phyloP scores from a whole-genome alignment of 35 echinoderm and acorn worm species.

The Heliocidaris tuberculata region DNA sequence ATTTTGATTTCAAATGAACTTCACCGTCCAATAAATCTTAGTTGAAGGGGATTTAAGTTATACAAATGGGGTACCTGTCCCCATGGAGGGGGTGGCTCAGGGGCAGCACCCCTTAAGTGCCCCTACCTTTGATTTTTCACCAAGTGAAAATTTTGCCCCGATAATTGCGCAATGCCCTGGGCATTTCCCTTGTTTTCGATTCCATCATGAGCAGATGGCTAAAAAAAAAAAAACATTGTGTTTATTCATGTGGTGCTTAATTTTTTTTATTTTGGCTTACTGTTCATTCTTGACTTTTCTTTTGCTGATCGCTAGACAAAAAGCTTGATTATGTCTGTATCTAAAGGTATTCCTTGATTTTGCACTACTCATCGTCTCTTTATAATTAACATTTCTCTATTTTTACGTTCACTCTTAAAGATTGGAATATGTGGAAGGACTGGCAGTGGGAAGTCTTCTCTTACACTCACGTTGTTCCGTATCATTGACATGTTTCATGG shows the following conservation, averaged over 20 bases:
- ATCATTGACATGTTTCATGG: constrained; percentile 87
- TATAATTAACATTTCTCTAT: background rate
- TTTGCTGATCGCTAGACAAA: background rate
- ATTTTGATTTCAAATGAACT: too few species aligned
- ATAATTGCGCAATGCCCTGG: too few species aligned
- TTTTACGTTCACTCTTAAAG: constrained; percentile 36
- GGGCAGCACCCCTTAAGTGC: too few species aligned
- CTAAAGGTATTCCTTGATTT: background rate
- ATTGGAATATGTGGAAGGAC: constrained; percentile 92
- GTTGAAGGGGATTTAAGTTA: too few species aligned
- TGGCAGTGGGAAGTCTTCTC: constrained; percentile 84
- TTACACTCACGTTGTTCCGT: constrained; percentile 76
- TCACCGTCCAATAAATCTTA: too few species aligned
- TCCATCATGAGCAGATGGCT: background rate
- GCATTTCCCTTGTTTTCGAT: too few species aligned
- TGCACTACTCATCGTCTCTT: background rate
- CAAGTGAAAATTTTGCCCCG: too few species aligned
- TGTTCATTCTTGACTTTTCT: background rate
- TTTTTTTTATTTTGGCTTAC: background rate
- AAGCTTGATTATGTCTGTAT: background rate
- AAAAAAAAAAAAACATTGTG: background rate
- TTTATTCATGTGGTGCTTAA: background rate
- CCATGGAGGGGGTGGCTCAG: too few species aligned
- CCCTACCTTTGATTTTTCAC: too few species aligned
- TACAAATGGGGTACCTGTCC: too few species aligned